Percentiles rank a stretch among this genome's conserved stretches.
Conservation (phyloP, 2,113 vertebrate species). For the Buteo buteo region DNA sequence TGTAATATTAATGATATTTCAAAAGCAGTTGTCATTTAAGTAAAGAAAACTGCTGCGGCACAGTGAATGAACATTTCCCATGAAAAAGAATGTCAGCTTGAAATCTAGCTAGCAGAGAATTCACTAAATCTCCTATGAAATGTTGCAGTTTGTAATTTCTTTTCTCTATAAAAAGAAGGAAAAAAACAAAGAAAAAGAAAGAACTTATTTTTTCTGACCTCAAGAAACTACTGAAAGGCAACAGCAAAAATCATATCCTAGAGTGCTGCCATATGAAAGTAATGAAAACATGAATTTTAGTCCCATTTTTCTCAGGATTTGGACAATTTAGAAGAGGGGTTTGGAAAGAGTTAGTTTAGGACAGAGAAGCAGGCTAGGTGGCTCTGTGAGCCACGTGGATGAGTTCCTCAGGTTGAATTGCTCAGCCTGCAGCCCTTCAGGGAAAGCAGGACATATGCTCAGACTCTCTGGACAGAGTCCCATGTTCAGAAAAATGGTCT, state of each 20-base stretch:
- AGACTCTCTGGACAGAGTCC: neutral
- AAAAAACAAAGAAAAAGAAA: neutral
- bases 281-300: neutral
- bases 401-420: neutral
- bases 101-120: neutral
- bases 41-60: neutral
- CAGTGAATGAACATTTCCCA: neutral
- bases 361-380: neutral
- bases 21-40: neutral
- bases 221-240: neutral
- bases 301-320: neutral
- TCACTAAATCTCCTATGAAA: neutral
- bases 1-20: neutral
- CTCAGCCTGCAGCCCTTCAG: neutral
- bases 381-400: neutral
- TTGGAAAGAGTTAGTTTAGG: neutral
- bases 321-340: neutral
- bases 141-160: neutral
- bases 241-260: neutral
- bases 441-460: neutral
- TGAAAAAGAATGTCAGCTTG: neutral
- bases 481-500: neutral
- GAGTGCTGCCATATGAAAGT: neutral
- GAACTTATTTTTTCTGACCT: neutral
- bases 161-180: neutral